Base-by-base conservation (phyloP, 2,113 vertebrate species). In the Suricata suricatta region DNA sequence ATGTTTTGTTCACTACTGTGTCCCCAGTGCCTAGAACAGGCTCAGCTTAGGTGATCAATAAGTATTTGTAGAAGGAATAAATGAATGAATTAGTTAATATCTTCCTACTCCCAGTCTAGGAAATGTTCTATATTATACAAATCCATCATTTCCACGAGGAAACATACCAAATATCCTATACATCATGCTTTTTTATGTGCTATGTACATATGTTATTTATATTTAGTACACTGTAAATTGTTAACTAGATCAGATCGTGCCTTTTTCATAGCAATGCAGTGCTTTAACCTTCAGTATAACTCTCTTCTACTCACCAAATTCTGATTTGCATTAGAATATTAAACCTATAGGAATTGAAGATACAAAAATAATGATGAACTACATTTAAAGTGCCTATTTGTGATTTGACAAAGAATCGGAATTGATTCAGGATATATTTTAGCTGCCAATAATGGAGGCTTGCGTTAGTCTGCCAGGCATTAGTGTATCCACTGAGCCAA, bases 271-370 rank as follows among this genome's bases (percentile, higher is more conserved):
- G 29, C 3, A 72, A 85, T 71, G 33, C 50, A 64, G 11, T 84
- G 11, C 71, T 96, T 76, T 82, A 91, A 85, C n/a, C 41, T 81
- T 79, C 16, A 81, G 0, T 85, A 16, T 84, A 86, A 81, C 29
- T 86, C 77, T 68, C 25, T 88, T 77, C 54, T 5, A 33, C 29
- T 15, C 27, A 68, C 21, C 33, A 79, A 69, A 93, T 86, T 54
- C n/a, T 94, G 92, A 79, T 96, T 97, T 93, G 47, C 79, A 60
- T 71, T 77, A 76, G 2, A 93, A 21, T 93, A 12, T 60, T 86
- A 86, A 95, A 23, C 1, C 10, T 63, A 11, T 90, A 16, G 50
- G n/a, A 92, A 68, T 57, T 68, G 21, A 82, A 94, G 7, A 57
- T 69, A 16, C 84, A 68, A 94, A 95, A 79, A 71, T 35, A 66